These are phyloP conservation scores for Drosophila bifasciata DNA, from an alignment of 1,140 invertebrate species.

Conservation along the genomic window DNA sequence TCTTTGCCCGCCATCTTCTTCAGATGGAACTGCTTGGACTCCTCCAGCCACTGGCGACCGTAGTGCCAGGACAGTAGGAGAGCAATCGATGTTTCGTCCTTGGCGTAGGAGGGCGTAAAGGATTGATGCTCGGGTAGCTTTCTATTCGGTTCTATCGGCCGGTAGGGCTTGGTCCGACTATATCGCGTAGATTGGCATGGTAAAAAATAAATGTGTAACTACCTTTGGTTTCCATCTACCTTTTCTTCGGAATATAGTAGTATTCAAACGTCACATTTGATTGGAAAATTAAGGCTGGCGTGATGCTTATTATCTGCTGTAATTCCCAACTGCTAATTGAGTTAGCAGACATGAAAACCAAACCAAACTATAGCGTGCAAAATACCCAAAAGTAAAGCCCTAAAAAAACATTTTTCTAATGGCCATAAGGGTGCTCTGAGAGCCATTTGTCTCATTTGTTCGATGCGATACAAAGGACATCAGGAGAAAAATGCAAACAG, in stretches of 20 bases:
- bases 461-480: slow-evolving; percentile 9
- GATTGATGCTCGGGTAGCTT: neutral
- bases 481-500: slow-evolving; percentile 73
- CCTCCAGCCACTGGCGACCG: slow-evolving; percentile 33
- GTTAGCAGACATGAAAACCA: slow-evolving; percentile 8
- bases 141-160: neutral
- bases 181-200: too few species aligned
- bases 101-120: slow-evolving; percentile 14
- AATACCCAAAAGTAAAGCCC: slow-evolving; percentile 24
- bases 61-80: slow-evolving; percentile 39
- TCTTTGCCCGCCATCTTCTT: neutral
- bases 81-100: slow-evolving; percentile 15
- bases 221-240: neutral
- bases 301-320: neutral
- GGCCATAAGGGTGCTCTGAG: slow-evolving; percentile 31
- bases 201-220: neutral
- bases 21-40: slow-evolving; percentile 1
- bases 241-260: neutral
- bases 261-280: neutral
- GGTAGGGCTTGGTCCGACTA: neutral
- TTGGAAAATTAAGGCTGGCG: neutral
- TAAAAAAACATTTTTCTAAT: slow-evolving; percentile 39
- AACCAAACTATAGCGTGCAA: slow-evolving; percentile 5
- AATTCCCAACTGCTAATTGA: slow-evolving; percentile 30
- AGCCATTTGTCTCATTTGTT: slow-evolving; percentile 62